Evolutionary conservation across 2,888 invertebrate species (phyloP), one percentile per base, ranked within the genome.

Genomic region (Ischnus inquisitorius): DNA sequence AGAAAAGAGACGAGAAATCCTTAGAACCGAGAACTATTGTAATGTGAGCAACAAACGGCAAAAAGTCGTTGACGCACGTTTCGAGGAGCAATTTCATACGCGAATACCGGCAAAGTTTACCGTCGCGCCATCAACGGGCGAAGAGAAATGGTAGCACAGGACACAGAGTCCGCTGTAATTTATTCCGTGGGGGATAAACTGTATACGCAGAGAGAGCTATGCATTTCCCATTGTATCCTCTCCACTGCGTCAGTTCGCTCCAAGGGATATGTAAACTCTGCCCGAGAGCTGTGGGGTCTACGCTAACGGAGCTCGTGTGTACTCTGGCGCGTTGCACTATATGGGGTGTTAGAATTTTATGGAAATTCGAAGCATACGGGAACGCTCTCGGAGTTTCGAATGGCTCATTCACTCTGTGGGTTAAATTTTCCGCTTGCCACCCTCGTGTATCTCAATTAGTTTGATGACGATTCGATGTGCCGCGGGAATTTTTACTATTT

Each of bases 1-100:
- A 90, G 86, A 68, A 48, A 12, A 25, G 22, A 34, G 3, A 46
- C 2, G 25, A 68, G 46, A 43, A 25, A 6, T 12, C 1, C 51
- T 19, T 0, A 48, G 1, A 16, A 48, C n/a, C 48, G n/a, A 48
- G 6, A 48, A n/a, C n/a, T n/a, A 48, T 48, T 48, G 6, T n/a
- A 3, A 48, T 16, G 16, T 16, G 48, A 48, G 4, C n/a, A 48
- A 48, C n/a, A 48, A 16, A 48, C n/a, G 16, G 46, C 14, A n/a
- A 46, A 46, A 46, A 46, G 46, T 46, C 1, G 14, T 12, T 46
- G n/a, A n/a, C 22, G 8, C 28, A 48, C 68, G n/a, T 14, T 12
- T 46, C 12, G 43, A 4, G 34, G 34, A 34, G 34, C 2, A 34
- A 34, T 34, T 34, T 22, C 16, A 48, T 48, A 34, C 39, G 10